These are phyloP conservation scores for Pangasianodon hypophthalmus DNA, from an alignment of 2,113 vertebrate species.

Conservation along the genomic window DNA sequence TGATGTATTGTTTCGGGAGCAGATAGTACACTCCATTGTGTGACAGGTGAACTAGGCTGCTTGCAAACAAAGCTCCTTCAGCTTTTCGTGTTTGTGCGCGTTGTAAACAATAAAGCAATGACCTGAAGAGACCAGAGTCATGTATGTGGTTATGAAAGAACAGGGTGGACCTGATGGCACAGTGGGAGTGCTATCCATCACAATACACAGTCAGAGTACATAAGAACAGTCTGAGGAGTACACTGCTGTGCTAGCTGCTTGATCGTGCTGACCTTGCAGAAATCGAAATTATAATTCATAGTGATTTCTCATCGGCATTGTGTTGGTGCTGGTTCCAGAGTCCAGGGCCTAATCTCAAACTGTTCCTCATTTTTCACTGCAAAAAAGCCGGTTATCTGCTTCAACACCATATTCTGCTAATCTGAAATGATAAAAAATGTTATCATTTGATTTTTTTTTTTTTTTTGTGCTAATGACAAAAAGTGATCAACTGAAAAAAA, in stretches of 20 bases:
- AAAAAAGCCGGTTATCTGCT: neutral
- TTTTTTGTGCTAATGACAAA: neutral
- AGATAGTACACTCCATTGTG: neutral
- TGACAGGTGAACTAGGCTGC: neutral
- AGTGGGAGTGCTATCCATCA: neutral
- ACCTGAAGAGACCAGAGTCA: neutral
- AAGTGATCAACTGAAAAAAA: neutral
- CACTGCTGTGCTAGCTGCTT: slow-evolving; percentile 35
- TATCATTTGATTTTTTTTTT: too few relatives aligned
- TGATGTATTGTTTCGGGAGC: neutral
- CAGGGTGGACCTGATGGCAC: neutral
- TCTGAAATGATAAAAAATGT: neutral
- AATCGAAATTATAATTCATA: neutral
- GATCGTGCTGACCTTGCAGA: slow-evolving; percentile 37
- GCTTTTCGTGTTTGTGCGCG: neutral
- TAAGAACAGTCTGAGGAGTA: slow-evolving; percentile 9
- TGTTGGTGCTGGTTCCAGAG: neutral
- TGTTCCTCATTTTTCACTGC: neutral
- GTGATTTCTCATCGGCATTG: neutral
- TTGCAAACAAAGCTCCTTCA: neutral
- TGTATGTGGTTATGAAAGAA: neutral
- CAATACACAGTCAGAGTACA: neutral
- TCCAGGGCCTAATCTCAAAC: neutral
- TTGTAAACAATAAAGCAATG: neutral
- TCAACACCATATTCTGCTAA: neutral